These are phyloP conservation scores for Hydraecia micacea DNA, from an alignment of 2,888 invertebrate species.

Conservation along the genomic window DNA sequence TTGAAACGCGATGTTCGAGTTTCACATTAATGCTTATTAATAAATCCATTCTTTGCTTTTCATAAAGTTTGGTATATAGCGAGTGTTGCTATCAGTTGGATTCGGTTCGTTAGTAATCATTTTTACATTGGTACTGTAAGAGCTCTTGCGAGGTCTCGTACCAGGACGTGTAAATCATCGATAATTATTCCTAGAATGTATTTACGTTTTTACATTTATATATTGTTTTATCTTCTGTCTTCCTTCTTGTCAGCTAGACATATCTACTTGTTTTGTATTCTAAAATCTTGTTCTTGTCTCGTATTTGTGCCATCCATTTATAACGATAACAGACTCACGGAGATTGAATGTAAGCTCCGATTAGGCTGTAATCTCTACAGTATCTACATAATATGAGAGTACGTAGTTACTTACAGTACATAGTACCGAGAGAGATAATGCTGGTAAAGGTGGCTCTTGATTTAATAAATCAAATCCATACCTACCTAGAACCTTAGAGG, in stretches of 20 bases:
- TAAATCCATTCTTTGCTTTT: slow-evolving; percentile 70
- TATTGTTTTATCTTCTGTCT: neutral
- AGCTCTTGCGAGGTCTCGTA: neutral
- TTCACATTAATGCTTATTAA: slow-evolving; percentile 73
- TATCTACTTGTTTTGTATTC: too few relatives aligned
- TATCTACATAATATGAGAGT: neutral
- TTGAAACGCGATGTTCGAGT: slow-evolving; percentile 80
- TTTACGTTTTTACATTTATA: neutral
- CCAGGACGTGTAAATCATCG: neutral
- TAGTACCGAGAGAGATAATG: too few relatives aligned
- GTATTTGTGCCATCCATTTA: too few relatives aligned
- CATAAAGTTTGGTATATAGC: slow-evolving; percentile 14
- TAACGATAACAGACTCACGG: too few relatives aligned
- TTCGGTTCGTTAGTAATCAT: slow-evolving; percentile 24
- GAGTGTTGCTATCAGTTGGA: slow-evolving; percentile 13
- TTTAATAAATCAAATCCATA: neutral
- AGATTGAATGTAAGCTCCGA: too few relatives aligned
- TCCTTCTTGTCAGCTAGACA: too few relatives aligned
- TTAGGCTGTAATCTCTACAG: too few relatives aligned
- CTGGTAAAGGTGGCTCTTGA: neutral
- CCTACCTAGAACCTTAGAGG: neutral
- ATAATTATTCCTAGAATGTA: neutral
- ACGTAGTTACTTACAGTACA: neutral
- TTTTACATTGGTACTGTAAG: slow-evolving; percentile 7
- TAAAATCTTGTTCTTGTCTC: too few relatives aligned